These are phyloP conservation scores for Drosophila insularis DNA, from an alignment of 1,140 invertebrate species.

Conservation along the genomic window DNA sequence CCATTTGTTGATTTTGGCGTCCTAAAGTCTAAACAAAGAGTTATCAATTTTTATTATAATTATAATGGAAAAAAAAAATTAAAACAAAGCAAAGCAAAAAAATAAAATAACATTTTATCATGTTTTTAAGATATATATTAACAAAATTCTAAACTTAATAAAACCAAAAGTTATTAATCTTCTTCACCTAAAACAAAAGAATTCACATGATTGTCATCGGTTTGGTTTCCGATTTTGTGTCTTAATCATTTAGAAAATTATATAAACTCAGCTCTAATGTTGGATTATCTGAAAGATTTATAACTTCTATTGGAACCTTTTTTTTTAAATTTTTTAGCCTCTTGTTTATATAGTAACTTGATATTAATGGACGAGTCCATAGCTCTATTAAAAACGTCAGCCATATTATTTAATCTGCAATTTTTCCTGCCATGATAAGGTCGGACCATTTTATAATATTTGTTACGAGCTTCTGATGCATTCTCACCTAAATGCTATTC, in stretches of 20 bases:
- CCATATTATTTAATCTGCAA: conserved; percentile 12
- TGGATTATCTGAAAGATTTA: neutral
- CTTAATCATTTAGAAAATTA: too few species aligned
- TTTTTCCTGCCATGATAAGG: conserved; percentile 17
- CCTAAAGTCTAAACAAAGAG: too few species aligned
- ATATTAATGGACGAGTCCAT: conserved; percentile 12
- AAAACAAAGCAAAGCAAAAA: too few species aligned
- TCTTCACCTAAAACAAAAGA: neutral
- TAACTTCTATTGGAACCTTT: neutral
- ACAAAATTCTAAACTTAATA: neutral
- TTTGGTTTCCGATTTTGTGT: too few species aligned
- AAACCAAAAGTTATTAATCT: neutral
- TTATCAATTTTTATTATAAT: too few species aligned
- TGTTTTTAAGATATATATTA: too few species aligned
- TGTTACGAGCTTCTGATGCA: too few species aligned
- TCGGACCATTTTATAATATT: conserved; percentile 12
- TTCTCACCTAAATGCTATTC: conserved; percentile 15
- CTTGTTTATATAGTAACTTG: conserved; percentile 10
- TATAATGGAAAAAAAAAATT: too few species aligned
- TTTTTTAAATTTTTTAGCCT: too few species aligned
- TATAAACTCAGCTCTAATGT: neutral
- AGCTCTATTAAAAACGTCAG: conserved; percentile 14
- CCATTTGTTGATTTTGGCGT: too few species aligned
- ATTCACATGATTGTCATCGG: neutral
- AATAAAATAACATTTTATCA: too few species aligned